Percentiles rank a stretch among this genome's conserved stretches.
phyloP scores from a whole-genome alignment of 2,113 vertebrate species.

The Poicephalus meyeri region DNA sequence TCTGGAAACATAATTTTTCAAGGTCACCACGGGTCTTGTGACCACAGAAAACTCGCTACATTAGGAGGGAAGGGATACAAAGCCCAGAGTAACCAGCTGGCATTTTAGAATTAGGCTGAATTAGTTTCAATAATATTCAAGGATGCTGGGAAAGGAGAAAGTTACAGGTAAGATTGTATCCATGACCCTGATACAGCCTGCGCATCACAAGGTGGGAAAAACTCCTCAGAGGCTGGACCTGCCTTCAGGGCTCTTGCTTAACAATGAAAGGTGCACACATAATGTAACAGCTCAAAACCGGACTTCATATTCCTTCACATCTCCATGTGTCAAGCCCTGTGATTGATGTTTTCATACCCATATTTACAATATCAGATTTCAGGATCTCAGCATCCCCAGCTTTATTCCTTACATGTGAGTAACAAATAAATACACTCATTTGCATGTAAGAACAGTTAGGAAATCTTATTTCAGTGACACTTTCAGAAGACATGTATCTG shows the following conservation, averaged over 20 bases:
- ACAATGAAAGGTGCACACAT: neutral
- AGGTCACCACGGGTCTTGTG: neutral
- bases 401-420: neutral
- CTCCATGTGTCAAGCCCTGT: fast-evolving
- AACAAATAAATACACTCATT: neutral
- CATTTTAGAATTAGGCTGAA: neutral
- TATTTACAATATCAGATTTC: neutral
- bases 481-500: neutral
- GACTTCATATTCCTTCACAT: neutral
- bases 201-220: neutral
- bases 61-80: neutral
- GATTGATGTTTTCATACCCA: neutral
- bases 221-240: neutral
- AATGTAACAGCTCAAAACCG: neutral
- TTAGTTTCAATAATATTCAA: neutral
- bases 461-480: neutral
- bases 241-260: neutral
- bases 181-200: neutral
- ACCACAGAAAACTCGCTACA: neutral
- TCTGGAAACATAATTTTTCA: fast-evolving
- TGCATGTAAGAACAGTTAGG: neutral
- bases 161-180: neutral
- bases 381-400: neutral
- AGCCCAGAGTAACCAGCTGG: neutral
- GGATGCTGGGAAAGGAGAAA: neutral